Conservation (phyloP, 2,113 vertebrate species). For the Cricetomys ansorgei region DNA sequence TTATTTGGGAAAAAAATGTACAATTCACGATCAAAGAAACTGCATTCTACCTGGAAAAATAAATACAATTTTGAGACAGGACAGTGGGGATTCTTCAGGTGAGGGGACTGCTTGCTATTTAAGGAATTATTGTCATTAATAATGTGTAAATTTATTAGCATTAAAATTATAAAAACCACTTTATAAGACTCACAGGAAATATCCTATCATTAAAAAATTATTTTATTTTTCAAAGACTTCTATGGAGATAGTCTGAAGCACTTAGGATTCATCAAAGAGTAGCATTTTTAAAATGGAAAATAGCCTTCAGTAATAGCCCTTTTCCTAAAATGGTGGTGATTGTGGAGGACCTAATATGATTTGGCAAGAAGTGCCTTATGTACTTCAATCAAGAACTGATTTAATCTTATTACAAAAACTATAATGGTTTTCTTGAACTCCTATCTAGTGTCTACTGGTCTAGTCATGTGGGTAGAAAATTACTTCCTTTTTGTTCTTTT, state of each 20-base stretch:
- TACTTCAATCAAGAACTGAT: constrained; percentile 76
- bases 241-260: constrained; percentile 55
- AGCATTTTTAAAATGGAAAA: constrained; percentile 66
- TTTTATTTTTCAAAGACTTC: constrained; percentile 21
- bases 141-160: not conserved
- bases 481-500: constrained; percentile 70
- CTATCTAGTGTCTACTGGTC: constrained; percentile 68
- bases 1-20: not conserved
- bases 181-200: constrained; percentile 24
- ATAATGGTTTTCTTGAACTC: constrained; percentile 76
- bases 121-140: not conserved
- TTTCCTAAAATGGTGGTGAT: constrained; percentile 70
- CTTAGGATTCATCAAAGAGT: constrained; percentile 69
- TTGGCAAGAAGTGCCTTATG: constrained; percentile 71
- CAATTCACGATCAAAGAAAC: not conserved
- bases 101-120: not conserved
- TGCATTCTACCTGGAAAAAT: not conserved
- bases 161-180: not conserved
- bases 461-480: constrained; percentile 71
- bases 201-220: constrained; percentile 8
- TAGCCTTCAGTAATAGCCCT: constrained; percentile 54
- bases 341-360: constrained; percentile 72
- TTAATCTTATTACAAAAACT: constrained; percentile 77
- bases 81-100: not conserved
- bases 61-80: accelerated